These are phyloP conservation scores for Acronicta leporina DNA, from an alignment of 2,888 invertebrate species.

Conservation along the genomic window DNA sequence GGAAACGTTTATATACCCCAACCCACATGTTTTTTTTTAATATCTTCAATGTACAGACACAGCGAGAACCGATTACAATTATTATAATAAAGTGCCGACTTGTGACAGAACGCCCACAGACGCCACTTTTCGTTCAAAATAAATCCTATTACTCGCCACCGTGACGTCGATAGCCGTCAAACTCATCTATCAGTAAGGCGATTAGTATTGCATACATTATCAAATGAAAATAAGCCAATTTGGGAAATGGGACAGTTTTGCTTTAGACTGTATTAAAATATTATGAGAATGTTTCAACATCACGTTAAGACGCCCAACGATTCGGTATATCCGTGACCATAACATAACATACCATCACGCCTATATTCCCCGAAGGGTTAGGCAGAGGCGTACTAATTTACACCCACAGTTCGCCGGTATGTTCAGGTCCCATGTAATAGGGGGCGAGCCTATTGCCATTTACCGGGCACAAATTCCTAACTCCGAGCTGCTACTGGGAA, in stretches of 20 bases:
- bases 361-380: too few species aligned
- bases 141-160: conserved; percentile 38
- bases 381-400: too few species aligned
- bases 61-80: conserved; percentile 18
- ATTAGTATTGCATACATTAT: conserved; percentile 40
- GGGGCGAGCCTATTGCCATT: too few species aligned
- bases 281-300: conserved; percentile 20
- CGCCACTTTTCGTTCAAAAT: conserved; percentile 27
- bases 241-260: conserved; percentile 15
- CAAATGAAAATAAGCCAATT: conserved; percentile 31
- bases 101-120: conserved; percentile 27
- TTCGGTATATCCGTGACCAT: too few species aligned
- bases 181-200: conserved; percentile 45
- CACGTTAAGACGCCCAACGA: not conserved
- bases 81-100: conserved; percentile 24
- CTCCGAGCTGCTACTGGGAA: too few species aligned
- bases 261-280: conserved; percentile 17
- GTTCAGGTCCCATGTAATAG: too few species aligned
- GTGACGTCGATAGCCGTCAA: conserved; percentile 24
- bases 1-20: too few species aligned
- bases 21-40: too few species aligned
- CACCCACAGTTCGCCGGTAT: too few species aligned
- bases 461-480: too few species aligned
- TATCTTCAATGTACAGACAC: too few species aligned
- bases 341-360: too few species aligned